Percentiles rank a stretch among this genome's conserved stretches.
These are phyloP conservation scores for Drosophila yakuba DNA, from an alignment of 1,140 invertebrate species.

Conservation along the genomic window DNA sequence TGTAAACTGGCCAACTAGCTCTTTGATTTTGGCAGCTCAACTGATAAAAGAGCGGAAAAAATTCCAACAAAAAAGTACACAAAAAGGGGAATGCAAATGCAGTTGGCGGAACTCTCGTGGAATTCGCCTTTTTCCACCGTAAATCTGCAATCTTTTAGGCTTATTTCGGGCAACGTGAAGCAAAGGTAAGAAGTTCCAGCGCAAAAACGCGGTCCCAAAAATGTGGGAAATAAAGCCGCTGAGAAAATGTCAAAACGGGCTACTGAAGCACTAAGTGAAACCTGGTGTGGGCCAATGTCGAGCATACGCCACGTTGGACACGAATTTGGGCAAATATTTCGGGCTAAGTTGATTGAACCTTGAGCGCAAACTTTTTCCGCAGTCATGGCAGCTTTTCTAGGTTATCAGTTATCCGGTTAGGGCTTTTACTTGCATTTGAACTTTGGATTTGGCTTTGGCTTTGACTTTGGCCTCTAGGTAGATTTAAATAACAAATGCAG, in stretches of 20 bases:
- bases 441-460: slow-evolving; percentile 16
- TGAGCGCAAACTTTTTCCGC: slow-evolving; percentile 26
- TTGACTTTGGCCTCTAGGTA: not conserved
- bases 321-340: slow-evolving; percentile 31
- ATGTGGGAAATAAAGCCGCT: slow-evolving; percentile 19
- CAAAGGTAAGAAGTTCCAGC: slow-evolving; percentile 50
- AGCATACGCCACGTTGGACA: slow-evolving; percentile 57
- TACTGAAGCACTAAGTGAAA: slow-evolving; percentile 32
- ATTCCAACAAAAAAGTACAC: slow-evolving; percentile 1
- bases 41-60: slow-evolving; percentile 13
- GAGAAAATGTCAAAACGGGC: slow-evolving; percentile 48
- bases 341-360: slow-evolving; percentile 45
- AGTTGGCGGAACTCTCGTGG: slow-evolving; percentile 34
- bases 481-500: slow-evolving; percentile 1
- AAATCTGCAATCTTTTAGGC: slow-evolving; percentile 37
- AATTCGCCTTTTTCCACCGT: slow-evolving; percentile 39
- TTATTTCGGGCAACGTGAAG: slow-evolving; percentile 31
- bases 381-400: slow-evolving; percentile 25
- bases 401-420: slow-evolving; percentile 39
- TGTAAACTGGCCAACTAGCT: slow-evolving; percentile 50
- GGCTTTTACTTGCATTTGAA: slow-evolving; percentile 27
- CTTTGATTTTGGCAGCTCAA: slow-evolving; percentile 23
- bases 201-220: slow-evolving; percentile 30
- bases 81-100: slow-evolving; percentile 60
- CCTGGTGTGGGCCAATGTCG: slow-evolving; percentile 39